These are phyloP conservation scores for Apomyelois bistriatella DNA, from an alignment of 2,888 invertebrate genomes.

Conservation along the genomic window DNA sequence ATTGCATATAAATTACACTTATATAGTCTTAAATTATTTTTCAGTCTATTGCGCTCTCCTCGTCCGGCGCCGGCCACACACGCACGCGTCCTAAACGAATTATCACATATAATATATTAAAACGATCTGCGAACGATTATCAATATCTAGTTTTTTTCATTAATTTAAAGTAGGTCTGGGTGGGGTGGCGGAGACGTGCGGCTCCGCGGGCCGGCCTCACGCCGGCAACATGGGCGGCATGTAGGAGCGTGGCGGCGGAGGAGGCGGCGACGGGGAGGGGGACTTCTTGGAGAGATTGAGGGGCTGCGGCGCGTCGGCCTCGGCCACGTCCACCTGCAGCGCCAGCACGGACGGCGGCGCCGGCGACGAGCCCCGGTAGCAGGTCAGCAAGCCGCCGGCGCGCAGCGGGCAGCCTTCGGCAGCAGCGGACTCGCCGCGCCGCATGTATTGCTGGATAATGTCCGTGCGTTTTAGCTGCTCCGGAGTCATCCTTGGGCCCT, in stretches of 20 bases:
- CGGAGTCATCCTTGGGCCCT: conserved; percentile 95
- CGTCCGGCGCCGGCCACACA: conserved; percentile 78
- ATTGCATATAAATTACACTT: conserved; percentile 83
- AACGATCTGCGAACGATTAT: conserved; percentile 80
- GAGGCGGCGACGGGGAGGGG: conserved; percentile 64
- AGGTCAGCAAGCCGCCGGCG: conserved; percentile 50
- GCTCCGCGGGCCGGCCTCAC: conserved; percentile 80
- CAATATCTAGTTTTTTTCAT: conserved; percentile 69
- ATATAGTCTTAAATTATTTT: conserved; percentile 80
- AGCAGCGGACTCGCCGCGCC: conserved; percentile 84
- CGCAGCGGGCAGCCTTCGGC: conserved; percentile 64
- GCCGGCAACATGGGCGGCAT: conserved; percentile 83
- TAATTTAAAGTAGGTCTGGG: conserved; percentile 78
- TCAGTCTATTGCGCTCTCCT: conserved; percentile 81
- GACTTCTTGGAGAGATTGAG: conserved; percentile 94
- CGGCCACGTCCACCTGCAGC: conserved; percentile 89
- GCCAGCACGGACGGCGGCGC: conserved; percentile 71
- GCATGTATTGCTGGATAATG: conserved; percentile 95
- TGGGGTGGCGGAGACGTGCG: conserved; percentile 72
- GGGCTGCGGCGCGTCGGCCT: conserved; percentile 90
- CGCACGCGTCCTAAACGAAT: conserved; percentile 78
- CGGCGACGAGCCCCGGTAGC: conserved; percentile 65
- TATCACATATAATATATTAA: conserved; percentile 86
- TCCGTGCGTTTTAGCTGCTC: conserved; percentile 95
- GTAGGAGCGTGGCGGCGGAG: conserved; percentile 79